These are phyloP conservation scores for Crotalus horridus DNA, from an alignment of 2,113 vertebrate species.

Conservation along the genomic window DNA sequence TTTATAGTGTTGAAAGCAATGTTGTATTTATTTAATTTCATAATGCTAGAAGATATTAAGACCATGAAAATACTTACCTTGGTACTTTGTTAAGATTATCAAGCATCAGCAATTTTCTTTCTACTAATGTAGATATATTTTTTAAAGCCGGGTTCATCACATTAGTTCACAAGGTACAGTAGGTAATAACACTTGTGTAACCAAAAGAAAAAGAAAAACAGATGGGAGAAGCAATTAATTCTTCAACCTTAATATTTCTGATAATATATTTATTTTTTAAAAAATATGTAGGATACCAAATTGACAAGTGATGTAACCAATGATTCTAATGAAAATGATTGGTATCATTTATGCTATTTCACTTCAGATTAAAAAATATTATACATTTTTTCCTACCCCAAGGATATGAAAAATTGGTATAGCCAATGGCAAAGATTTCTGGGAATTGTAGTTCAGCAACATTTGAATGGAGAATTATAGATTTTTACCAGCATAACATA, in stretches of 20 bases:
- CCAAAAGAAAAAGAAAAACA: neutral
- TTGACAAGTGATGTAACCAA: neutral
- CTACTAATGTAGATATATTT: slow-evolving; percentile 11
- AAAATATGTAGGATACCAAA: neutral
- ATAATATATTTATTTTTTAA: neutral
- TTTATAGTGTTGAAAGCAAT: neutral
- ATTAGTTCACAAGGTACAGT: neutral
- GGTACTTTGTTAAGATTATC: neutral
- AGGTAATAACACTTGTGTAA: neutral
- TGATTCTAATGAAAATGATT: neutral
- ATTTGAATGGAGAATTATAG: neutral
- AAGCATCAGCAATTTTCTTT: neutral
- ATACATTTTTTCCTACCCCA: neutral
- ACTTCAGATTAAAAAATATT: neutral
- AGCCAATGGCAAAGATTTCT: neutral
- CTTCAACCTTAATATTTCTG: slow-evolving; percentile 16
- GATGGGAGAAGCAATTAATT: neutral
- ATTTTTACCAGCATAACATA: neutral
- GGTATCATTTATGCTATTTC: neutral
- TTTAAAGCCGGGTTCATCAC: neutral
- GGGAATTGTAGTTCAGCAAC: neutral
- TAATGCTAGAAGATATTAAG: slow-evolving; percentile 4
- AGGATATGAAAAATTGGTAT: neutral
- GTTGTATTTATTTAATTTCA: slow-evolving; percentile 13
- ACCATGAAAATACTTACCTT: slow-evolving; percentile 7